Evolutionary conservation across 1,140 invertebrate genomes (phyloP).

Genomic region (Bombus pascuorum): DNA sequence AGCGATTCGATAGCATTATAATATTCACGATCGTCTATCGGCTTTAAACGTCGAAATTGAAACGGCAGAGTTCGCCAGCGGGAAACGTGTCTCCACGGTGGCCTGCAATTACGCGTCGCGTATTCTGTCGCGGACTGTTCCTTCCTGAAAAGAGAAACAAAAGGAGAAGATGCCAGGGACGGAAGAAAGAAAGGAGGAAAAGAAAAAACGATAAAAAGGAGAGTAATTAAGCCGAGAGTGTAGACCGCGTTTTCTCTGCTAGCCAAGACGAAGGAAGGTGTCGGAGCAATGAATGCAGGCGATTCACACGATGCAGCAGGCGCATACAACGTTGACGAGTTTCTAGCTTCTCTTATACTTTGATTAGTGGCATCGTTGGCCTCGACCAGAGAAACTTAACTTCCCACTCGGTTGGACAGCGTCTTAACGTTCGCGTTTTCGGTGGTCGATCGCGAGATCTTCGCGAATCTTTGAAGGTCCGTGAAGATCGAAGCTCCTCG

Average conservation of each 20-base stretch:
- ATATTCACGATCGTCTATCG: conserved; percentile 28
- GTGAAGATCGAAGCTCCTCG: too few species aligned
- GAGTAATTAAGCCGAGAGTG: conserved; percentile 13
- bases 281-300: conserved; percentile 37
- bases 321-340: neutral
- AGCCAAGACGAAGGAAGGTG: conserved; percentile 12
- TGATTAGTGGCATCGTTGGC: conserved; percentile 50
- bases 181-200: too few species aligned
- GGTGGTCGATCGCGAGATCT: neutral
- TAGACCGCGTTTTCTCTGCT: neutral
- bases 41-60: conserved; percentile 16
- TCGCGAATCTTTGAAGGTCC: neutral
- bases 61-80: neutral
- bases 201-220: neutral
- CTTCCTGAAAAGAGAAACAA: neutral
- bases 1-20: conserved; percentile 37
- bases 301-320: conserved; percentile 7
- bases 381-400: conserved; percentile 26
- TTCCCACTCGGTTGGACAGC: neutral
- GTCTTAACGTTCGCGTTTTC: neutral
- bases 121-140: neutral
- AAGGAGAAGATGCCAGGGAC: too few species aligned
- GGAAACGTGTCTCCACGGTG: neutral
- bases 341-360: conserved; percentile 5
- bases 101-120: conserved; percentile 13